phyloP scores from a whole-genome alignment of 2,113 vertebrate genomes.

The Empidonax alnorum region DNA sequence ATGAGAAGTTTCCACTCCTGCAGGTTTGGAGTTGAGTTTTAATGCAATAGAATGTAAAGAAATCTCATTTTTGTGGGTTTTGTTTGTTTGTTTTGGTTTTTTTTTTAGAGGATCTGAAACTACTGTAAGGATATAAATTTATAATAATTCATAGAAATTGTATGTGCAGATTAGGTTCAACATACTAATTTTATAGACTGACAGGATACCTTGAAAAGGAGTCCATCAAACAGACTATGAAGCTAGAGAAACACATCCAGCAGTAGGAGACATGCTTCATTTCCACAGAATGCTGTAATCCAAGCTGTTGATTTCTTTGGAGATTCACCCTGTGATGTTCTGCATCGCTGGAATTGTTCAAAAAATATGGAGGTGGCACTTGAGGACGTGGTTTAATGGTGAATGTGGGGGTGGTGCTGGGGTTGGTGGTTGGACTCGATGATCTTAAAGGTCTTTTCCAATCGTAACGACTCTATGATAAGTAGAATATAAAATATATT shows the following conservation, averaged over 20 bases:
- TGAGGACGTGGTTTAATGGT: background rate
- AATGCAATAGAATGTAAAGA: background rate
- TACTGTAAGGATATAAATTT: background rate
- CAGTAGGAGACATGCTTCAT: background rate
- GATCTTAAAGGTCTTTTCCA: background rate
- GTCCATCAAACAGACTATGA: background rate
- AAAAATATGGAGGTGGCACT: background rate
- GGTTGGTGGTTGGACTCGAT: background rate
- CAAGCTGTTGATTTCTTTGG: background rate
- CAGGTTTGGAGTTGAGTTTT: background rate
- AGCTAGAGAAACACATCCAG: background rate
- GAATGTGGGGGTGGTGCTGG: background rate
- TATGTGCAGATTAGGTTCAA: background rate
- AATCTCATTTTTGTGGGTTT: background rate
- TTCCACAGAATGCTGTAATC: background rate
- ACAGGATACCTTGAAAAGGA: background rate
- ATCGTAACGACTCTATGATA: background rate
- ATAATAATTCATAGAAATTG: background rate
- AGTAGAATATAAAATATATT: background rate
- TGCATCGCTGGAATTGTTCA: background rate
- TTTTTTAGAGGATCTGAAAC: background rate
- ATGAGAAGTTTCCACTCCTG: background rate
- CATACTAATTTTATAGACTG: background rate
- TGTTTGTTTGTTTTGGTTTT: background rate
- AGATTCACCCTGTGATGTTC: background rate